These are phyloP conservation scores for Eospalax fontanierii DNA, from an alignment of 2,797 vertebrate genomes.

Conservation along the genomic window DNA sequence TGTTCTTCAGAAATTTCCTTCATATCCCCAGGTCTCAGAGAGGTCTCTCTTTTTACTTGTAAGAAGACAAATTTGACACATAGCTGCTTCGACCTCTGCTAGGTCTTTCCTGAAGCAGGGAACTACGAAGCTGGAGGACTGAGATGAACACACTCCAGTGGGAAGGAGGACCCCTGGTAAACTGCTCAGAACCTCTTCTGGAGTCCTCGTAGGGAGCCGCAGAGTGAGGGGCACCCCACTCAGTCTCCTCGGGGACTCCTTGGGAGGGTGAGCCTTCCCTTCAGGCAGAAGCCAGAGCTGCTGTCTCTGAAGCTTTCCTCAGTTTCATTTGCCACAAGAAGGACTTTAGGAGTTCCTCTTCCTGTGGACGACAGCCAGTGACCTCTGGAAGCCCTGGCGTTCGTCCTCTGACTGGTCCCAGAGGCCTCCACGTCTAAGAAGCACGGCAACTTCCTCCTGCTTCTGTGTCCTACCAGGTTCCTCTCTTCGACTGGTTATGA, in stretches of 20 bases:
- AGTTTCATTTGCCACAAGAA: background rate
- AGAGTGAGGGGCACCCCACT: background rate
- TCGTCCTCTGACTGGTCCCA: background rate
- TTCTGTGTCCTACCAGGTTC: conserved; percentile 2
- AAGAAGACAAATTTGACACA: conserved; percentile 5
- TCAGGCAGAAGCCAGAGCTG: background rate
- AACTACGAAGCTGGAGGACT: background rate
- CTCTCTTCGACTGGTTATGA: background rate
- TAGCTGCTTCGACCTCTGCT: background rate
- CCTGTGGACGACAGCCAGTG: background rate
- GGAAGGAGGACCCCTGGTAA: background rate
- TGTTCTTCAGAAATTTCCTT: background rate
- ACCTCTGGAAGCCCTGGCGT: fast-evolving
- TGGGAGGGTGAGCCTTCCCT: background rate
- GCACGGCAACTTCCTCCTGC: background rate
- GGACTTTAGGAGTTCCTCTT: background rate
- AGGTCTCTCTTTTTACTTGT: background rate
- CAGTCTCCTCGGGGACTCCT: background rate
- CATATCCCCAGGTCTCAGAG: background rate
- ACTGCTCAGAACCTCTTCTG: background rate
- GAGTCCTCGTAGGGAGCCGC: background rate
- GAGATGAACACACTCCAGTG: background rate
- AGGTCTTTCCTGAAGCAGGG: background rate
- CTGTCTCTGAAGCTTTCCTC: background rate
- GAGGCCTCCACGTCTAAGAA: background rate